Conservation (phyloP, 1,140 invertebrate genomes). For the Chymomyza costata region DNA sequence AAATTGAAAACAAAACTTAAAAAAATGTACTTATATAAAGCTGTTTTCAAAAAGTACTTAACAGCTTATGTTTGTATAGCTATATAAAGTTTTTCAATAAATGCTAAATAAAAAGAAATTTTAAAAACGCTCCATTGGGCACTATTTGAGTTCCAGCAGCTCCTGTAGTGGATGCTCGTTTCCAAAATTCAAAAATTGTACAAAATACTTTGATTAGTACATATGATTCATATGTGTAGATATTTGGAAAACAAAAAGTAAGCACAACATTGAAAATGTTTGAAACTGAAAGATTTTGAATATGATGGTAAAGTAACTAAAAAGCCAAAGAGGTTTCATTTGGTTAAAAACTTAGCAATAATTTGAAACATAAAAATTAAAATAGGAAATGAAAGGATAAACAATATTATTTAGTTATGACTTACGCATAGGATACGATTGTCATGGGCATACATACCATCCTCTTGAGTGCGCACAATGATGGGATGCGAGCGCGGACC, state of each 20-base stretch:
- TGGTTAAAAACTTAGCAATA: slow-evolving; percentile 9
- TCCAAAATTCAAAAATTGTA: slow-evolving; percentile 75
- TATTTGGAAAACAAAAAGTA: slow-evolving; percentile 6
- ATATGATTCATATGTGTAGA: slow-evolving; percentile 19
- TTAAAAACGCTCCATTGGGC: slow-evolving; percentile 33
- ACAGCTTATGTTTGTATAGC: slow-evolving; percentile 34
- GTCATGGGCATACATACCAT: slow-evolving; percentile 90
- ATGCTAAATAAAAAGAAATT: slow-evolving; percentile 20
- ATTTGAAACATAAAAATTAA: slow-evolving; percentile 10
- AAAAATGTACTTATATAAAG: background rate
- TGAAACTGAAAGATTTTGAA: slow-evolving; percentile 19
- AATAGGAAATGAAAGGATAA: slow-evolving; percentile 28
- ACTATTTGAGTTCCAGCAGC: slow-evolving; percentile 34
- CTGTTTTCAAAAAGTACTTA: slow-evolving; percentile 49
- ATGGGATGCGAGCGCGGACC: slow-evolving; percentile 92
- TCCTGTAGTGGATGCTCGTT: slow-evolving; percentile 51
- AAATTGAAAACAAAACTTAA: slow-evolving; percentile 20
- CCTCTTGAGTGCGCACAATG: slow-evolving; percentile 95
- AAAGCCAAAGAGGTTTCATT: slow-evolving; percentile 9
- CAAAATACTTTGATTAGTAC: slow-evolving; percentile 62
- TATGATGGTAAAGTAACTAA: slow-evolving; percentile 1
- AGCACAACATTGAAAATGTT: slow-evolving; percentile 8
- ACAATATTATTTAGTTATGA: slow-evolving; percentile 37
- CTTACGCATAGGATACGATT: slow-evolving; percentile 63
- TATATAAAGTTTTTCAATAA: slow-evolving; percentile 15